Base-by-base conservation (phyloP, 2,888 invertebrate genomes). In the Agriopis aurantiaria region DNA sequence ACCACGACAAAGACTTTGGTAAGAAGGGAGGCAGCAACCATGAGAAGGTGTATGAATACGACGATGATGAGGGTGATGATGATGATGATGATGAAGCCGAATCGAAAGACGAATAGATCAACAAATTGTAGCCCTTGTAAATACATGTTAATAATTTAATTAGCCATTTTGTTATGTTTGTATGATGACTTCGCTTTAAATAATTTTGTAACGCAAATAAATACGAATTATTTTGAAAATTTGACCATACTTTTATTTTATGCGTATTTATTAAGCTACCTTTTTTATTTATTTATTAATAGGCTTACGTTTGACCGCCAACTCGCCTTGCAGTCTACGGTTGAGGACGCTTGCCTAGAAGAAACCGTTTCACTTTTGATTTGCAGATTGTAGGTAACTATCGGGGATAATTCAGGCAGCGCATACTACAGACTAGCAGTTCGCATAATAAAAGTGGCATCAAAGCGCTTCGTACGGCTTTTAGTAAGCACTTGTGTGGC, bases 1-100 rank as follows among this genome's bases (percentile, higher is more conserved):
- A 92, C 33, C 87, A 96, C 60, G 90, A 95, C 62, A 92, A 92
- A 33, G 95, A 95, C 68, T 96, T 93, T 74, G 95, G 88, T 3
- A 95, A 95, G 77, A 95, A 95, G 67, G 94, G 91, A 0, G 95
- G 91, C 4, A 88, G 92, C 58, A 87, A 88, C 41, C 87, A 92
- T 11, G 93, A 88, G 43, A 95, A 95, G 69, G 91, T 91, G 56
- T 95, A 94, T 72, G 94, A 84, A 0, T 95, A 91, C 77, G 88
- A 80, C 8, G 91, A 91, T 43, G 87, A 81, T 33, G 89, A 87
- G 17, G 85, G 81, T 14, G 88, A 88, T 8, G 86, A 85, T 14
- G 81, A 85, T 6, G n/a, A n/a, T n/a, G 80, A 84, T 55, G 80
- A 86, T n/a, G 82, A 85, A 14, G 80, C 83, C 6, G 81, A 84